Conservation (phyloP, 2,888 invertebrate species). For the Abrostola tripartita region DNA sequence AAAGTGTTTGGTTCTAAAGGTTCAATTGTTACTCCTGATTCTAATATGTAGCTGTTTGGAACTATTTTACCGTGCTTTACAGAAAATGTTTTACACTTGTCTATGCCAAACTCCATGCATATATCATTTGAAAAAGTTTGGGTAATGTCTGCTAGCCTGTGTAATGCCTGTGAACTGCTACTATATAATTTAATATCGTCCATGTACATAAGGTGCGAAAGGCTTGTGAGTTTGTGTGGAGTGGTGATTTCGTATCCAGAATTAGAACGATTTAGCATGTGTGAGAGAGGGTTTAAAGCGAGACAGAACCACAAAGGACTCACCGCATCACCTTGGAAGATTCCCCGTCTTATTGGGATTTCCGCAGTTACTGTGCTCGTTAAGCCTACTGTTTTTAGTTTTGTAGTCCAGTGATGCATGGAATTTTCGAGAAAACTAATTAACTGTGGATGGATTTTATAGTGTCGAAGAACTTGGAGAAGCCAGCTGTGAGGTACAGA, state of each 20-base stretch:
- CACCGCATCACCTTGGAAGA: constrained; percentile 19
- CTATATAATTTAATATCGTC: constrained; percentile 8
- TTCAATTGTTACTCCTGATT: neutral
- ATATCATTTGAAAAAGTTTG: no score
- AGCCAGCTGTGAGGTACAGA: constrained; percentile 33
- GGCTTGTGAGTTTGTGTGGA: neutral
- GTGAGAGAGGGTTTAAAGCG: constrained; percentile 7
- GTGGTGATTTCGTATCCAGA: neutral
- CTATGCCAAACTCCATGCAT: no score
- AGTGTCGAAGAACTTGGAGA: neutral
- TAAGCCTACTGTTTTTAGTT: no score
- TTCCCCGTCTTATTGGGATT: no score
- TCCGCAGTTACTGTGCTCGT: no score
- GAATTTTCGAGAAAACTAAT: no score
- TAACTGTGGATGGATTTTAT: no score
- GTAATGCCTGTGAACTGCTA: neutral
- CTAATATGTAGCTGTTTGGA: neutral
- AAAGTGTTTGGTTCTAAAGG: neutral
- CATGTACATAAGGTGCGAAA: constrained; percentile 17
- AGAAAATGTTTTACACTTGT: constrained; percentile 8
- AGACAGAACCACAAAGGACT: constrained; percentile 28
- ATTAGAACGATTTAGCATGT: constrained; percentile 5
- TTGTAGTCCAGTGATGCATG: no score
- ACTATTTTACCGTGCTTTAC: constrained; percentile 4
- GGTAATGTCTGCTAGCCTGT: neutral